These are phyloP conservation scores for Eumerus sabulonum DNA, from an alignment of 2,888 invertebrate genomes.

Conservation along the genomic window DNA sequence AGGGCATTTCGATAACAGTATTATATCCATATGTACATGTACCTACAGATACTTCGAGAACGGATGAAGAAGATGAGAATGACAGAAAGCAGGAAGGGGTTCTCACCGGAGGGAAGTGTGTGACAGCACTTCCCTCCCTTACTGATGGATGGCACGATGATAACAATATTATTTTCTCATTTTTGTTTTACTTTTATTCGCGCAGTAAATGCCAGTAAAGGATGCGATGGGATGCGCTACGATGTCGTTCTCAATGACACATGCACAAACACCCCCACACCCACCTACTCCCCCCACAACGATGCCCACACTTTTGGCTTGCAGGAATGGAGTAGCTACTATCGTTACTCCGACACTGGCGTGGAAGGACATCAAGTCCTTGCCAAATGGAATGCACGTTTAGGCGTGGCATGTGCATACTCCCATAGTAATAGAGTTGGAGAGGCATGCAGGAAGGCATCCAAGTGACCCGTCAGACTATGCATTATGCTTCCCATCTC, in stretches of 20 bases:
- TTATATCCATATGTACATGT: too few relatives aligned
- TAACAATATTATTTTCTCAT: constrained; percentile 39
- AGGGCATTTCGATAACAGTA: constrained; percentile 42
- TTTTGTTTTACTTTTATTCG: neutral
- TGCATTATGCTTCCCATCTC: constrained; percentile 33
- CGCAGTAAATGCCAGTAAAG: constrained; percentile 40
- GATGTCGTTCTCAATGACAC: constrained; percentile 5
- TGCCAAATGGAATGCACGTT: constrained; percentile 31
- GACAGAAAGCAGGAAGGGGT: constrained; percentile 40
- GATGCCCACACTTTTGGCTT: too few relatives aligned
- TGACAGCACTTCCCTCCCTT: constrained; percentile 28
- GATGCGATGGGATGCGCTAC: constrained; percentile 24
- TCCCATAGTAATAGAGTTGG: neutral
- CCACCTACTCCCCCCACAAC: too few relatives aligned
- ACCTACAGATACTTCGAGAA: constrained; percentile 7
- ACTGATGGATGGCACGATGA: constrained; percentile 12
- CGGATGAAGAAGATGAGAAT: constrained; percentile 1
- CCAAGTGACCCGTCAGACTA: constrained; percentile 41
- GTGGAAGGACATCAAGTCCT: constrained; percentile 16
- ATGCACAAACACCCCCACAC: constrained; percentile 2
- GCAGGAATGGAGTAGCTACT: neutral
- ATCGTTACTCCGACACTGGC: neutral
- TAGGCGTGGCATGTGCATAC: constrained; percentile 21
- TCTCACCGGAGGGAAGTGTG: constrained; percentile 19
- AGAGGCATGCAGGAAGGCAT: neutral